Percentiles rank a stretch among this genome's conserved stretches.
These are phyloP conservation scores for Phrynocephalus versicolor DNA, from an alignment of 2,113 vertebrate species.

Conservation along the genomic window DNA sequence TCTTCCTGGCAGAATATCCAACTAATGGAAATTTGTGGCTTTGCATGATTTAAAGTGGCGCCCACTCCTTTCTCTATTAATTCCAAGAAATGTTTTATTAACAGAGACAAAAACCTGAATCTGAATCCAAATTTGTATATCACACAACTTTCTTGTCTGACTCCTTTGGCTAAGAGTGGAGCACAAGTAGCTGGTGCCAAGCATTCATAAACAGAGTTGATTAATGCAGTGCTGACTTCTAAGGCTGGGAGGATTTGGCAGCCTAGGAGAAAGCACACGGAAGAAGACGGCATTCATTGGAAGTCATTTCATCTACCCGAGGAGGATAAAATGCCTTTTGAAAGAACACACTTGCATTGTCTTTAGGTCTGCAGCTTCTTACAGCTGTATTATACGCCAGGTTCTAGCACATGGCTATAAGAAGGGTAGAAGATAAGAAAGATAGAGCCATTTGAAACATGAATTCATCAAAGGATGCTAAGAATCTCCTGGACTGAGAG, in stretches of 20 bases:
- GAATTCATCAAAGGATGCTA: too few species aligned
- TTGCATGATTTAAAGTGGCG: conserved; percentile 41
- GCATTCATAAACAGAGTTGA: neutral
- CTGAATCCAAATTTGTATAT: conserved; percentile 40
- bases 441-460: too few species aligned
- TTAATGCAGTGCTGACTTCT: accelerated
- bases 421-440: too few species aligned
- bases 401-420: too few species aligned
- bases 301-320: neutral
- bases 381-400: neutral
- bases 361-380: neutral
- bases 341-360: neutral
- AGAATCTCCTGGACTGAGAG: too few species aligned
- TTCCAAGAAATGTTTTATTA: conserved; percentile 58
- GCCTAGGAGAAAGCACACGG: neutral
- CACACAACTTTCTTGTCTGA: neutral
- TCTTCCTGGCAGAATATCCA: conserved; percentile 39
- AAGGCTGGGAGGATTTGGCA: accelerated
- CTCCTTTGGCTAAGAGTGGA: neutral
- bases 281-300: accelerated
- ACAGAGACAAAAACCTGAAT: conserved; percentile 36
- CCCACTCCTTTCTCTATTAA: conserved; percentile 48
- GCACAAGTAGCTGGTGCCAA: neutral
- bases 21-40: conserved; percentile 47
- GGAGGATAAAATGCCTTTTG: neutral